Evolutionary conservation across 2,888 invertebrate species (phyloP), one percentile per base, ranked within the genome.

Genomic region (Tachina grossa): DNA sequence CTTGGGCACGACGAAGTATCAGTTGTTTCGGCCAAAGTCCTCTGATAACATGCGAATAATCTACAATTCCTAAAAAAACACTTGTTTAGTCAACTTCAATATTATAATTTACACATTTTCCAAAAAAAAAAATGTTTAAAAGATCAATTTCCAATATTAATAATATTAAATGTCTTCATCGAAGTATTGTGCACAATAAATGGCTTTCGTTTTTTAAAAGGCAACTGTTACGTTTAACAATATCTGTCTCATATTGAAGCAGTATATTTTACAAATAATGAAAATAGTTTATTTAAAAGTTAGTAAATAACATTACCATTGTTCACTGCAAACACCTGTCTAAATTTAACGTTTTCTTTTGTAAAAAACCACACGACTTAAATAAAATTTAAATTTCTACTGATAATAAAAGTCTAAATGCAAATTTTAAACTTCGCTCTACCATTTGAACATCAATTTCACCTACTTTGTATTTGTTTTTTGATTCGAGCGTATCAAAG

Each of bases 301-400:
- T 31, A 0, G 6, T 19, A 9, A 66, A 14, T 43, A 49, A 16
- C 39, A 39, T 31, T 47, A 1, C n/a, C 47, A 71, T 39, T 66
- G 11, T 51, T 57, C 49, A 49, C 59, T 49, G n/a, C 6, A 68
- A 66, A 51, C 80, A 74, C 57, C 65, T 81, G 72, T 66, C 13
- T 81, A 68, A 61, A 68, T 53, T 74, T 39, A 72, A 49, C 9
- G 55, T 16, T 61, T 63, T 71, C 22, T 55, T 63, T 63, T 72
- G 49, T 59, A 61, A 68, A 57, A 83, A 83, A 71, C 45, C 51
- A 72, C 59, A 83, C 83, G 77, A 51, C 51, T 51, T 63, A 39
- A 82, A 65, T 59, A 53, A 63, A 69, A 68, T 69, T 82, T 47
- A 4, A 69, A 75, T 49, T 71, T 14, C 10, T 63, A 65, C 55